These are phyloP conservation scores for Tribolium freemani DNA, from an alignment of 2,888 invertebrate species.

Conservation along the genomic window DNA sequence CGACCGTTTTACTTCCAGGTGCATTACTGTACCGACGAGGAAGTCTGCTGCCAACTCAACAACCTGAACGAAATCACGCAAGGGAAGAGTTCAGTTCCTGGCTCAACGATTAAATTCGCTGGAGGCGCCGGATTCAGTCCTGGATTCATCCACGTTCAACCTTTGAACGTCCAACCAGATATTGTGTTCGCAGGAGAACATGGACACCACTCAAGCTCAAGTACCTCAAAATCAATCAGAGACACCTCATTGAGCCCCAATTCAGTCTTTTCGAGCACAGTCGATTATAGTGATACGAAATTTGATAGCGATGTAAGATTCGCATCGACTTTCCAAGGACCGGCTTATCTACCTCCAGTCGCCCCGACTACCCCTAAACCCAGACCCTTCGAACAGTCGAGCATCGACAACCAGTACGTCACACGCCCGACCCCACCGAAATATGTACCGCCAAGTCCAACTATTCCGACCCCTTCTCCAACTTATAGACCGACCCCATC, in stretches of 20 bases:
- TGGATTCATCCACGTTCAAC: constrained; percentile 58
- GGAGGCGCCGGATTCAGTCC: constrained; percentile 58
- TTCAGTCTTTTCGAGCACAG: constrained; percentile 57
- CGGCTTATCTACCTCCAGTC: constrained; percentile 65
- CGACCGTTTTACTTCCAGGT: constrained; percentile 36
- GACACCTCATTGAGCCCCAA: constrained; percentile 55
- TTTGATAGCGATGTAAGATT: constrained; percentile 62
- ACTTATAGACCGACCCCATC: constrained; percentile 2
- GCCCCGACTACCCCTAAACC: constrained; percentile 50
- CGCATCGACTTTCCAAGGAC: constrained; percentile 62
- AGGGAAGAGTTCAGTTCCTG: constrained; percentile 60
- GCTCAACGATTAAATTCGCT: constrained; percentile 55
- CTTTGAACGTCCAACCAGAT: constrained; percentile 52
- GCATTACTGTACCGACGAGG: constrained; percentile 41
- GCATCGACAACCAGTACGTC: constrained; percentile 18
- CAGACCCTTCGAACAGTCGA: constrained; percentile 28
- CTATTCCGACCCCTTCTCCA: constrained; percentile 21
- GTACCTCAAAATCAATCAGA: constrained; percentile 61
- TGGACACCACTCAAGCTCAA: constrained; percentile 54
- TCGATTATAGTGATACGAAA: constrained; percentile 62
- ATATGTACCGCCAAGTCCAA: constrained; percentile 23
- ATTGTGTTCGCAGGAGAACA: constrained; percentile 60
- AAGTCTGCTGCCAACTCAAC: constrained; percentile 55
- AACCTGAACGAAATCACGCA: constrained; percentile 52
- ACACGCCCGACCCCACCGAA: constrained; percentile 15